Evolutionary conservation across 1,140 invertebrate species (phyloP).

Genomic region (Myzus persicae): DNA sequence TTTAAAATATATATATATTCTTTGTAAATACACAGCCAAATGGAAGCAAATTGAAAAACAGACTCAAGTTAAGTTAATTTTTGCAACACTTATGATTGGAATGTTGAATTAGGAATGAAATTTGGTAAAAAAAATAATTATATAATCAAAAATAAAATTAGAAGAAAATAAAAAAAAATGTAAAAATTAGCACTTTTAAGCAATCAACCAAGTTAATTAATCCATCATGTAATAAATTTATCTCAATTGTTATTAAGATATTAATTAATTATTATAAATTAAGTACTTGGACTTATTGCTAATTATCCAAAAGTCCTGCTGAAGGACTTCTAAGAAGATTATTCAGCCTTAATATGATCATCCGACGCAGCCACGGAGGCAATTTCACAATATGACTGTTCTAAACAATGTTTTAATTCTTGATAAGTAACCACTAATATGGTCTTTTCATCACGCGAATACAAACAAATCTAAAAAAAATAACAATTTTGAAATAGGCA

Average conservation of each 20-base stretch:
- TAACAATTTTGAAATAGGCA: background rate
- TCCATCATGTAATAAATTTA: constrained; percentile 20
- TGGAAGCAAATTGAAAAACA: constrained; percentile 49
- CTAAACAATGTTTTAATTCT: constrained; percentile 93
- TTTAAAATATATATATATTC: constrained; percentile 40
- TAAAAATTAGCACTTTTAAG: constrained; percentile 45
- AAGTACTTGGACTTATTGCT: constrained; percentile 40
- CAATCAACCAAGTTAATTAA: constrained; percentile 17
- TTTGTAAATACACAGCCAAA: constrained; percentile 53
- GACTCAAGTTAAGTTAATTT: constrained; percentile 28
- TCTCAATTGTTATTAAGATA: background rate
- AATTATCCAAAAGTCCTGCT: background rate
- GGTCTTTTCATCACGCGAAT: constrained; percentile 95
- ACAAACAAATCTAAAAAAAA: constrained; percentile 81
- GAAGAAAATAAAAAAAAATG: constrained; percentile 29
- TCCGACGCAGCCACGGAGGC: constrained; percentile 68
- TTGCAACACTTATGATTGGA: constrained; percentile 45
- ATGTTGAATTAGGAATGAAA: constrained; percentile 51
- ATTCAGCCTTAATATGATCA: constrained; percentile 55
- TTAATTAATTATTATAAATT: constrained; percentile 38
- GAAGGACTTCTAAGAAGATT: constrained; percentile 29
- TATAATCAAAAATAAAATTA: constrained; percentile 33
- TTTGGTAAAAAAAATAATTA: constrained; percentile 34
- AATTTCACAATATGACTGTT: constrained; percentile 89
- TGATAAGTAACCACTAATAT: constrained; percentile 93